phyloP scores from a whole-genome alignment of 2,113 vertebrate species.

The Crypturellus undulatus region DNA sequence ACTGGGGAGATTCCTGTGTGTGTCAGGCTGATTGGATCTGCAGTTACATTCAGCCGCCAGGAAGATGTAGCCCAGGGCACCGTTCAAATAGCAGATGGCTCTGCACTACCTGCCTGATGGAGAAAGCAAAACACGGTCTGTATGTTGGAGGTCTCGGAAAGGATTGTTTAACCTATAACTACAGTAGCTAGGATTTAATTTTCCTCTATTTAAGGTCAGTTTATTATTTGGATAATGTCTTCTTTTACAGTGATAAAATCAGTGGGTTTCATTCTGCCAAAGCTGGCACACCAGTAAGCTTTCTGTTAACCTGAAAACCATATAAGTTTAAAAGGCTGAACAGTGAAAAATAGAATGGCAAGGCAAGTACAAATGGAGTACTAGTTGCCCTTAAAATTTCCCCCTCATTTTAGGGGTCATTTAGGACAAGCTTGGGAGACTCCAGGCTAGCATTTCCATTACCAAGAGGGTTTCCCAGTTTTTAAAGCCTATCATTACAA shows the following conservation, averaged over 20 bases:
- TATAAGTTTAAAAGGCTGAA: not conserved
- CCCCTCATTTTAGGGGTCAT: not conserved
- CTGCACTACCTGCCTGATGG: not conserved
- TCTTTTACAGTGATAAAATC: not conserved
- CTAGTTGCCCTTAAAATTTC: not conserved
- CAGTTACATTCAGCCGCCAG: not conserved
- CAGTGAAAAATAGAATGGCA: not conserved
- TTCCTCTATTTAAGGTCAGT: not conserved
- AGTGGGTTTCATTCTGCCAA: not conserved
- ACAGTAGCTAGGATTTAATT: not conserved
- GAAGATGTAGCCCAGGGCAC: not conserved
- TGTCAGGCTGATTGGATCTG: not conserved
- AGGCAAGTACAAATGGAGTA: not conserved
- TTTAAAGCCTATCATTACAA: not conserved
- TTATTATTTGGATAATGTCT: not conserved
- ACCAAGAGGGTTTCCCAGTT: not conserved
- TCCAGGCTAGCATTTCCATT: not conserved
- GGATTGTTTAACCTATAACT: not conserved
- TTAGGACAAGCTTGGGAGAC: not conserved
- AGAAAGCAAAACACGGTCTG: conserved; percentile 13
- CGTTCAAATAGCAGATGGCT: not conserved
- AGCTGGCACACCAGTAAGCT: not conserved
- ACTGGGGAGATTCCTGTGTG: not conserved
- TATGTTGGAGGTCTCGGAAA: not conserved
- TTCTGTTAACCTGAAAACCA: not conserved